Evolutionary conservation across 2,888 invertebrate genomes (phyloP).

Genomic region (Dicyrtoma fusca): DNA sequence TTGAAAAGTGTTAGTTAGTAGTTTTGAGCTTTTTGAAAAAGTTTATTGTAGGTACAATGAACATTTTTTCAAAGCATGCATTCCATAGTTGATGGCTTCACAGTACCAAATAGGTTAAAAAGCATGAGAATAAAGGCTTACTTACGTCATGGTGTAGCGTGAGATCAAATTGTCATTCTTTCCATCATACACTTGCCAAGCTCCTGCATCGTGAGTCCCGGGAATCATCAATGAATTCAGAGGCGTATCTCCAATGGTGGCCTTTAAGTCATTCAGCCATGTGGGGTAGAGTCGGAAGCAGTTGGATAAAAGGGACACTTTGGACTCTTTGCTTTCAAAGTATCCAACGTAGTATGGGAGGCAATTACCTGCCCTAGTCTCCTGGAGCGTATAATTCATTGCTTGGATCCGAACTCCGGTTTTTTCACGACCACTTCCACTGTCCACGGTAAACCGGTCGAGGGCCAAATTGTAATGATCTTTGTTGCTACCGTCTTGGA

Average conservation of each 20-base stretch:
- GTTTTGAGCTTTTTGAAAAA: no score
- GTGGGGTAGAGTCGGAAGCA: constrained; percentile 80
- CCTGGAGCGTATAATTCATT: constrained; percentile 27
- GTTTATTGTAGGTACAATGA: no score
- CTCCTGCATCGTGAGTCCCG: constrained; percentile 69
- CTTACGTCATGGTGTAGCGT: constrained; percentile 48
- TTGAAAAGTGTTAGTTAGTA: no score
- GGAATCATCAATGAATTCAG: constrained; percentile 69
- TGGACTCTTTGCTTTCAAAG: constrained; percentile 56
- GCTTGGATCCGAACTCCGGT: constrained; percentile 42
- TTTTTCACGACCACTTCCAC: constrained; percentile 31
- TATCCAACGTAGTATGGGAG: constrained; percentile 58
- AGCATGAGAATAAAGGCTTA: background rate
- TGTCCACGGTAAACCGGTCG: background rate
- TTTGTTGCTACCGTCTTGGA: background rate
- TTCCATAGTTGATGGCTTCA: no score
- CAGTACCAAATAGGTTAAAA: no score
- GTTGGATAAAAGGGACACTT: constrained; percentile 58
- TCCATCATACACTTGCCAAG: constrained; percentile 64
- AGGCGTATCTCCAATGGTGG: constrained; percentile 64
- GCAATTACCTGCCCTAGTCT: constrained; percentile 48
- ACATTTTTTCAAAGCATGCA: no score
- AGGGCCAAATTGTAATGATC: constrained; percentile 10
- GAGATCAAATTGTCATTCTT: constrained; percentile 49
- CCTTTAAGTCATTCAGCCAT: constrained; percentile 74